Evolutionary conservation across 37 sponge, comb jelly and placozoan genomes (phyloP), one percentile per base, ranked within the genome.

Genomic region (Haliclona indistincta): DNA sequence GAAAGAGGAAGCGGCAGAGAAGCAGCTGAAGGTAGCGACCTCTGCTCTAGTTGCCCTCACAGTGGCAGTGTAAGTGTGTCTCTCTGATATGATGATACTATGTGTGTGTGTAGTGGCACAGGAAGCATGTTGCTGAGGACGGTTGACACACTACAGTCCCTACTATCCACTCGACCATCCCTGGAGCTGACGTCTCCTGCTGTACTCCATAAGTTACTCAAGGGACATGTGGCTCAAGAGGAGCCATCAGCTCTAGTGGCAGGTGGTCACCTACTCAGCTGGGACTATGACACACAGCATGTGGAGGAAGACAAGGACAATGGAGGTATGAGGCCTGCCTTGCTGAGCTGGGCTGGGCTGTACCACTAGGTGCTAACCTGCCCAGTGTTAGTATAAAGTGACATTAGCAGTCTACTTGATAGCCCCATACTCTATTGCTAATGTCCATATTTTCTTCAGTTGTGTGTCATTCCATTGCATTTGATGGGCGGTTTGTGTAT

Each of bases 11-110:
- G 77, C 62, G 38, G 42, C 55, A 49, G 73, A 81, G 43, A 53
- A 40, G 33, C 80, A 78, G 35, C 52, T 84, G 17, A 70, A 86
- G 41, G 73, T 81, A 58, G 84, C 87, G 32, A 79, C 88, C 32
- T 86, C 92, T 56, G 88, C 92, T 23, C 87, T 85, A 30, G 87
- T 91, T 28, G 87, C 92, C 23, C 68, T 91, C 6, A 51, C 84
- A 30, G 86, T 91, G 40, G 87, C 92, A 54, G 88, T 86, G 92
- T 91, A 69, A 86, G 87, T 84, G 15, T 47, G 51, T 47, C 10
- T 47, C 10, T 10, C 15, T 47, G 15, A 47, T 47, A 15, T 47
- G 15, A 10, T 17, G 51, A 17, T 17, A 47, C 15, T 47, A 47
- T 47, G 15, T 47, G 10, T 17, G 51, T 47, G 51, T 47, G 23